Conservation (phyloP, 2,888 invertebrate species). For the Scaptomyza caliginosa region DNA sequence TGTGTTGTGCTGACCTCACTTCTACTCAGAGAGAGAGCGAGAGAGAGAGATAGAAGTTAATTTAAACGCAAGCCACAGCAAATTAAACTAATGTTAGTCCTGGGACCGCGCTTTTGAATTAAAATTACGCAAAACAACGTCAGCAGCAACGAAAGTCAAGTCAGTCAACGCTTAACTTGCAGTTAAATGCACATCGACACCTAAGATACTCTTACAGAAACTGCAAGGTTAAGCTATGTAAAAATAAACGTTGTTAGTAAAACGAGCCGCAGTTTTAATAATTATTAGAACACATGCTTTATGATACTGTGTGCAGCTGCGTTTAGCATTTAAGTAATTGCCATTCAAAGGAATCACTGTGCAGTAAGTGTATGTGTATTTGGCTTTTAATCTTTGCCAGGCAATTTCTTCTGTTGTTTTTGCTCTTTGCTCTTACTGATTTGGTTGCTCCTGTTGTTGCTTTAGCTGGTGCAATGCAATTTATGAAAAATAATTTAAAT, state of each 20-base stretch:
- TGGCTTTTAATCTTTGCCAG: conserved; percentile 5
- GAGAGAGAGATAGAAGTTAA: conserved; percentile 21
- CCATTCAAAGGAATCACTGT: not conserved
- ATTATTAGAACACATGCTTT: not conserved
- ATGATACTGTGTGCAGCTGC: too few species aligned
- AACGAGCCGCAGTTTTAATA: too few species aligned
- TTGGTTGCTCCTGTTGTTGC: conserved; percentile 23
- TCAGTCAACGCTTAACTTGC: conserved; percentile 9
- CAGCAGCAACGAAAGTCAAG: conserved; percentile 5
- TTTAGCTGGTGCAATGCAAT: conserved; percentile 68
- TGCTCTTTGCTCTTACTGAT: not conserved
- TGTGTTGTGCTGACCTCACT: conserved; percentile 29
- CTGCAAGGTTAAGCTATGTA: not conserved
- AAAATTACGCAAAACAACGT: conserved; percentile 37
- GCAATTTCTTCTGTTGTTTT: conserved; percentile 4
- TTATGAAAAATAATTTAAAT: conserved; percentile 80
- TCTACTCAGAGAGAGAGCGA: not conserved
- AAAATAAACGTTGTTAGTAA: too few species aligned
- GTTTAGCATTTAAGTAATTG: not conserved
- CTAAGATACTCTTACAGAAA: not conserved
- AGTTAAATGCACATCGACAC: conserved; percentile 21
- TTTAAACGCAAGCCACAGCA: conserved; percentile 69
- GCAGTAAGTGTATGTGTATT: conserved; percentile 13
- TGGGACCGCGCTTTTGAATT: conserved; percentile 42
- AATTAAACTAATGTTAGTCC: conserved; percentile 71